Evolutionary conservation across 2,113 vertebrate species (phyloP).

Genomic region (Microcebus ravelobensis): DNA sequence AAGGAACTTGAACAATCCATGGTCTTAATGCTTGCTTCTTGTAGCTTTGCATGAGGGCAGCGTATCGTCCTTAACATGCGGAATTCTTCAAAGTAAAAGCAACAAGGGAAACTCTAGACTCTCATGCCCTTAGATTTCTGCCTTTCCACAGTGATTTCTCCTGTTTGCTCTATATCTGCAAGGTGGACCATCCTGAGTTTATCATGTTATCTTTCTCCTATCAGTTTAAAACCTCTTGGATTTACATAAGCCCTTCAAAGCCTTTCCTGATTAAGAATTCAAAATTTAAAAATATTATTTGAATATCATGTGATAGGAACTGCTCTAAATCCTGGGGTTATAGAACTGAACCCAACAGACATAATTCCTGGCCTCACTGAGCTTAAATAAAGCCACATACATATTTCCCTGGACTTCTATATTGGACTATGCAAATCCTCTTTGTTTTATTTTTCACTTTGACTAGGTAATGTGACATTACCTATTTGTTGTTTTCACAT

Average conservation of each 20-base stretch:
- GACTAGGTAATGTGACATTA: background rate
- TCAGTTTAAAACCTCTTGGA: slow-evolving; percentile 13
- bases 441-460: background rate
- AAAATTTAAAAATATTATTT: slow-evolving; percentile 16
- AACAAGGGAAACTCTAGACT: background rate
- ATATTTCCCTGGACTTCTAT: background rate
- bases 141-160: background rate
- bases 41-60: background rate
- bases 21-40: background rate
- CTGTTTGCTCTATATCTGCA: background rate
- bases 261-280: background rate
- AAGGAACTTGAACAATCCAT: background rate
- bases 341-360: background rate
- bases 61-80: background rate
- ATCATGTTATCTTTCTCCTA: background rate
- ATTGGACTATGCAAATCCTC: background rate
- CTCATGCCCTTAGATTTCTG: background rate
- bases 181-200: background rate
- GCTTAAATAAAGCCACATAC: background rate
- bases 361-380: background rate
- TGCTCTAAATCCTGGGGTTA: background rate
- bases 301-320: background rate
- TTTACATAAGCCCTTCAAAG: background rate
- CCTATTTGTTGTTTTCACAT: background rate
- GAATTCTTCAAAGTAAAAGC: background rate